Percentiles rank a stretch among this genome's conserved stretches.
Evolutionary conservation across 2,888 invertebrate genomes (phyloP).

Genomic region (Dynastes grantii): DNA sequence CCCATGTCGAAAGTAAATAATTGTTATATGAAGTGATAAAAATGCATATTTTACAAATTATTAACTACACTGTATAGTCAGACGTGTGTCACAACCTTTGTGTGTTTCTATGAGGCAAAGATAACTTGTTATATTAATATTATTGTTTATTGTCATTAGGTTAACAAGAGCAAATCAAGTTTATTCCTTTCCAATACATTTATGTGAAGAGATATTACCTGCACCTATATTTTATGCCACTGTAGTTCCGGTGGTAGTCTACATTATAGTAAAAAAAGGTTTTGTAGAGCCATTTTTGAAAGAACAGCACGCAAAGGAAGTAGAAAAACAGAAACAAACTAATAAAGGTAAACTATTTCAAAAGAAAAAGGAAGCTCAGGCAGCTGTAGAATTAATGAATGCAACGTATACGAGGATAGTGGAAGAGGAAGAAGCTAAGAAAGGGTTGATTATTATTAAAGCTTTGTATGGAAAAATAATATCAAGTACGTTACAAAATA

Average conservation of each 20-base stretch:
- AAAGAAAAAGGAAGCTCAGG: conserved; percentile 87
- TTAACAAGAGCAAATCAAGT: conserved; percentile 90
- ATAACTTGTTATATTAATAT: neutral
- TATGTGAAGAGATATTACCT: conserved; percentile 92
- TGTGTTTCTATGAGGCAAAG: too few relatives aligned
- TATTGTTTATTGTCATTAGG: conserved; percentile 71
- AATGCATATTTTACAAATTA: too few relatives aligned
- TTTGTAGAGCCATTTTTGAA: conserved; percentile 88
- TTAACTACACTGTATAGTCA: too few relatives aligned
- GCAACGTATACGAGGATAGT: conserved; percentile 90
- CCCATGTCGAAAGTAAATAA: too few relatives aligned
- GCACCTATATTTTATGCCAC: conserved; percentile 95
- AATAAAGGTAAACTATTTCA: conserved; percentile 85
- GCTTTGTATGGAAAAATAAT: conserved; percentile 86
- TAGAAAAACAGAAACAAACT: conserved; percentile 86
- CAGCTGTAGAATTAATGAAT: conserved; percentile 92
- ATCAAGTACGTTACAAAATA: conserved; percentile 57
- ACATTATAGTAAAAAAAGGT: conserved; percentile 87
- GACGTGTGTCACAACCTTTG: too few relatives aligned
- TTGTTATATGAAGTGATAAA: too few relatives aligned
- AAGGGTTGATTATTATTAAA: conserved; percentile 88
- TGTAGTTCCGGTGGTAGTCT: conserved; percentile 86
- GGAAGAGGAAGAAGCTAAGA: conserved; percentile 85
- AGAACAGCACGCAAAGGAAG: conserved; percentile 84
- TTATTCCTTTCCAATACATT: conserved; percentile 89